These are phyloP conservation scores for Cyclopterus lumpus DNA, from an alignment of 2,797 vertebrate genomes.

Conservation along the genomic window DNA sequence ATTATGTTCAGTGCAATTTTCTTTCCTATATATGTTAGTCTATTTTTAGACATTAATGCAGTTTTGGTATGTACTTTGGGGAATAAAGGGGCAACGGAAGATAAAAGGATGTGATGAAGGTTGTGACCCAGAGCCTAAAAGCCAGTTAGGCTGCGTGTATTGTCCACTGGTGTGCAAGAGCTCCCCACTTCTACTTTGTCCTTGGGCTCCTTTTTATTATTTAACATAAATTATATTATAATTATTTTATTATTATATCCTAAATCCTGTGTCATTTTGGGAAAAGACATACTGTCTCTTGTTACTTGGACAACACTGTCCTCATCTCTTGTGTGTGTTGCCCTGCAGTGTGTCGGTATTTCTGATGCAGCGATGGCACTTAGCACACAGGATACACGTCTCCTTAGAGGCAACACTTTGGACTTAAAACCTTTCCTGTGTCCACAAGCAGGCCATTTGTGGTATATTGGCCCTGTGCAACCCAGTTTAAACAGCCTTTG, in stretches of 20 bases:
- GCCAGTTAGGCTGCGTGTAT: slow-evolving; percentile 3
- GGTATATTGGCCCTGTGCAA: slow-evolving; percentile 63
- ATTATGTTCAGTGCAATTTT: neutral
- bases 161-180: slow-evolving; percentile 32
- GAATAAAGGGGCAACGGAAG: slow-evolving; percentile 42
- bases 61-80: slow-evolving; percentile 29
- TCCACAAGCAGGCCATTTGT: slow-evolving; percentile 73
- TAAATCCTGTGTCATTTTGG: slow-evolving; percentile 8
- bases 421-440: slow-evolving; percentile 83
- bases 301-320: slow-evolving; percentile 50
- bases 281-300: slow-evolving; percentile 12
- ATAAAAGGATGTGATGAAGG: slow-evolving; percentile 34
- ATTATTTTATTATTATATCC: too few species aligned
- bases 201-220: slow-evolving; percentile 19
- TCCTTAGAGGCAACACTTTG: slow-evolving; percentile 77
- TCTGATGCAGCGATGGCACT: slow-evolving; percentile 42
- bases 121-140: slow-evolving; percentile 57
- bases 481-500: slow-evolving; percentile 80
- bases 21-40: neutral
- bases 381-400: slow-evolving; percentile 58
- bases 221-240: slow-evolving; percentile 33
- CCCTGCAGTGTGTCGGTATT: slow-evolving; percentile 61
- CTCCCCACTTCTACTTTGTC: neutral
- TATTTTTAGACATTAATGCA: slow-evolving; percentile 54
- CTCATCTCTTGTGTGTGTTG: slow-evolving; percentile 22